Percentiles rank a stretch among this genome's conserved stretches.
Evolutionary conservation across 2,888 invertebrate species (phyloP).

Genomic region (Molanna angustata): DNA sequence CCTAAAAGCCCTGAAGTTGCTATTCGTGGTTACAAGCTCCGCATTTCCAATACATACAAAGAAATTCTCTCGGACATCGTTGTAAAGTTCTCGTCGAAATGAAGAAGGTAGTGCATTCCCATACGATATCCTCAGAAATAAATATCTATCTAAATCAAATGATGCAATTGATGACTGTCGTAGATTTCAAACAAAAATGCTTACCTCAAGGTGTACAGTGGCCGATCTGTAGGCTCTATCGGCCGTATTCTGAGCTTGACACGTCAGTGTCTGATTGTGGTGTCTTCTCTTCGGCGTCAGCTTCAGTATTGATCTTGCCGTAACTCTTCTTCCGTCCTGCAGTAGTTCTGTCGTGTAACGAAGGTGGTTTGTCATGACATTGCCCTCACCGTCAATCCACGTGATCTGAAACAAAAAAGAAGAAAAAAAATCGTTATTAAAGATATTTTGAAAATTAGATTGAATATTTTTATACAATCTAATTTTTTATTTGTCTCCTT

Average conservation of each 20-base stretch:
- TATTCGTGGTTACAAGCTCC: too few relatives aligned
- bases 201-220: slow-evolving; percentile 76
- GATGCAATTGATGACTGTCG: too few relatives aligned
- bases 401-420: slow-evolving; percentile 64
- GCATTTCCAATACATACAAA: too few relatives aligned
- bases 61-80: too few relatives aligned
- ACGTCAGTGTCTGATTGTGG: slow-evolving; percentile 88
- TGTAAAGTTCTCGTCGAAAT: too few relatives aligned
- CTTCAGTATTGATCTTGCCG: slow-evolving; percentile 78
- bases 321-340: slow-evolving; percentile 78
- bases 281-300: slow-evolving; percentile 84
- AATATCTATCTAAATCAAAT: too few relatives aligned
- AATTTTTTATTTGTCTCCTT: too few relatives aligned
- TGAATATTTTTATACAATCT: too few relatives aligned
- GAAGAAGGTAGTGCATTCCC: too few relatives aligned
- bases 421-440: background rate
- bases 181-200: too few relatives aligned
- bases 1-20: too few relatives aligned
- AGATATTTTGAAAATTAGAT: background rate
- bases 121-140: too few relatives aligned
- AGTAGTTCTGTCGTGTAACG: slow-evolving; percentile 73
- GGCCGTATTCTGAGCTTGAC: slow-evolving; percentile 90
- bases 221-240: slow-evolving; percentile 82
- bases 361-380: slow-evolving; percentile 77
- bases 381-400: slow-evolving; percentile 88